Conservation (phyloP, 2,888 invertebrate genomes). For the Phalera bucephala region DNA sequence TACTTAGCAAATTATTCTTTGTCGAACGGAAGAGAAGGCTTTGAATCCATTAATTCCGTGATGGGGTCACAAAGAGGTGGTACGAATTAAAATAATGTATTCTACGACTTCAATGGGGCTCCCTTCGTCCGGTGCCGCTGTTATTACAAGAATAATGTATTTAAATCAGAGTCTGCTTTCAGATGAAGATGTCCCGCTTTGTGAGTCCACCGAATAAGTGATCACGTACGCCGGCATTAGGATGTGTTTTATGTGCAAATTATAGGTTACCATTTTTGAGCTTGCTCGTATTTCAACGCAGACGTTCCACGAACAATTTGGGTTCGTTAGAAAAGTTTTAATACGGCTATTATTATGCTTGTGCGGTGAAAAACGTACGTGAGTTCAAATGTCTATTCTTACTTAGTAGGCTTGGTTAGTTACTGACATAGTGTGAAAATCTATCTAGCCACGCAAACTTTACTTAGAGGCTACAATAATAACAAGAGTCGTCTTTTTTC, state of each 20-base stretch:
- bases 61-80: conserved; percentile 82
- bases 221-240: conserved; percentile 79
- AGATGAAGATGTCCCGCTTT: conserved; percentile 77
- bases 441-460: too few species aligned
- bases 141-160: conserved; percentile 82
- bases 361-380: conserved; percentile 14
- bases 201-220: conserved; percentile 75
- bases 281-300: conserved; percentile 56
- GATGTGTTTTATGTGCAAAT: conserved; percentile 83
- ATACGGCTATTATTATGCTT: conserved; percentile 35
- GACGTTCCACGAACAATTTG: conserved; percentile 58
- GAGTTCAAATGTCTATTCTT: too few species aligned
- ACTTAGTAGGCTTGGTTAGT: too few species aligned
- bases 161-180: conserved; percentile 80
- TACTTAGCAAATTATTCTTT: conserved; percentile 83
- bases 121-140: conserved; percentile 76
- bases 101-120: conserved; percentile 77
- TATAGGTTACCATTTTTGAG: conserved; percentile 79
- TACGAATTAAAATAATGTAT: conserved; percentile 82
- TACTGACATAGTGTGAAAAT: too few species aligned
- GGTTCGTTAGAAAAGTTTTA: conserved; percentile 75
- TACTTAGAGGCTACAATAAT: too few species aligned
- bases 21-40: conserved; percentile 80
- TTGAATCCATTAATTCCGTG: conserved; percentile 81
- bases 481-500: too few species aligned